Base-by-base conservation (phyloP, 1,140 invertebrate species). In the Diorhabda carinulata region DNA sequence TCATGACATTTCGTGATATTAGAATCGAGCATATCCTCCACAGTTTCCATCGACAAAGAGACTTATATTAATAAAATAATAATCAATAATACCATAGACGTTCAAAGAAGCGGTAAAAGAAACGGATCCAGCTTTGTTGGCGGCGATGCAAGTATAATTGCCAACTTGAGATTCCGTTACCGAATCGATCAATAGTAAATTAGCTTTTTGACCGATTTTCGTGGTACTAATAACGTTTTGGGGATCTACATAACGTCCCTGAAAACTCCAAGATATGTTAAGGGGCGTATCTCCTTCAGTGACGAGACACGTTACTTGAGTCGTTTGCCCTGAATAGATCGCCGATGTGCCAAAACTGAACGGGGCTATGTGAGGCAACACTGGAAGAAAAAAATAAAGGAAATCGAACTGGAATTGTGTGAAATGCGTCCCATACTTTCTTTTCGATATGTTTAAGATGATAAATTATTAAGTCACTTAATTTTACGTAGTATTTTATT, bases 291-390 rank as follows among this genome's bases (percentile, higher is more conserved):
- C 88, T 78, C 84, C 90, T 76, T 84, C 88, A 61, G 85, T 88
- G 25, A 88, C 87, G 42, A 87, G 81, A 78, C 88, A 89, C 69
- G 86, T 87, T 2, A 89, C 85, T 77, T 89, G 89, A 64, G 89
- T 88, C 73, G 89, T 87, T 80, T 91, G 90, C 66, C 90, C 91
- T 69, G 88, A 90, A 78, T 89, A 89, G 64, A 90, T 85, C 7
- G 87, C 84, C 43, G 85, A 83, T 68, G 86, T 85, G 61, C 86
- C 86, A 73, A 88, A 87, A 66, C 82, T 79, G 77, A 89, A 88
- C 68, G 87, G 86, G 70, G 84, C 82, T 71, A 89, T 83, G 78
- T 84, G 84, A 67, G 87, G 87, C 71, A 84, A 81, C 65, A 87
- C 87, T 88, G 84, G 67, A 86, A 85, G 82, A 68, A 74, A 70